Percentiles rank a stretch among this genome's conserved stretches.
Evolutionary conservation across 1,140 invertebrate species (phyloP).

Genomic region (Pseudomyrmex cubaensis): DNA sequence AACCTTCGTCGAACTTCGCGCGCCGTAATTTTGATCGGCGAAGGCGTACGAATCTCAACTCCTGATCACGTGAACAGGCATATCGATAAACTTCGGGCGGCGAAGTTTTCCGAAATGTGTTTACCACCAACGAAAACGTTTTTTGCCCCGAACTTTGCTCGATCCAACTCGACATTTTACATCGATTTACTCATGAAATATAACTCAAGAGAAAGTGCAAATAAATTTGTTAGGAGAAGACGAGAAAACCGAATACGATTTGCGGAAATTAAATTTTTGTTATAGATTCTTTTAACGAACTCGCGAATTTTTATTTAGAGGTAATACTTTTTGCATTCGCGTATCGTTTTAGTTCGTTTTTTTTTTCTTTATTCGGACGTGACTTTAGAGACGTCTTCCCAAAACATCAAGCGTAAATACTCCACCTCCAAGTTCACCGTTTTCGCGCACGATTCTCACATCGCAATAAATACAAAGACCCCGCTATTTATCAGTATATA

Average conservation of each 20-base stretch:
- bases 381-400: not conserved
- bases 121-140: not conserved
- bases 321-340: not conserved
- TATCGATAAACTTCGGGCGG: not conserved
- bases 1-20: not conserved
- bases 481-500: constrained; percentile 47
- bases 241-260: no score
- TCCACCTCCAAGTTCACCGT: constrained; percentile 15
- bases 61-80: constrained; percentile 9
- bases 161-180: not conserved
- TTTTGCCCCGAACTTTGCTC: not conserved
- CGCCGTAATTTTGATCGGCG: constrained; percentile 13
- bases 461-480: constrained; percentile 54
- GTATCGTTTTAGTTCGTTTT: not conserved
- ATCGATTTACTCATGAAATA: not conserved
- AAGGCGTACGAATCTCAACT: not conserved
- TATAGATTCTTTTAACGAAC: not conserved
- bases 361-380: not conserved
- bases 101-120: not conserved
- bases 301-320: not conserved
- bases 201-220: not conserved
- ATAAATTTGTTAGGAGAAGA: no score
- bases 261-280: not conserved
- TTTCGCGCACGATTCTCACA: constrained; percentile 40
- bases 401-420: constrained; percentile 30